These are phyloP conservation scores for Saxidomus purpurata DNA, from an alignment of 1,140 invertebrate species.

Conservation along the genomic window DNA sequence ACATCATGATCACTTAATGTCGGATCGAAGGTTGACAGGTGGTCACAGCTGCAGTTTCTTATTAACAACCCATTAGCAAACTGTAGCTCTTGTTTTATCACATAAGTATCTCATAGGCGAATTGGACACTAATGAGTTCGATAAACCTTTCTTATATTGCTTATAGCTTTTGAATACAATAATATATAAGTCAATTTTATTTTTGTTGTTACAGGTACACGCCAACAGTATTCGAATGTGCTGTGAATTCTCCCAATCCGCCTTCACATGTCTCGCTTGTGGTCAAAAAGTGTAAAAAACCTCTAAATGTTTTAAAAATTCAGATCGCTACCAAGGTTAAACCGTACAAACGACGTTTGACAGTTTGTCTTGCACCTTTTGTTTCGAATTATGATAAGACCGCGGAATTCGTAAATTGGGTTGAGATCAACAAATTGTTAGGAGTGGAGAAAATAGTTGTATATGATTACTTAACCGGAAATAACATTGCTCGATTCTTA, in stretches of 20 bases:
- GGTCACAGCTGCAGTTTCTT: no score
- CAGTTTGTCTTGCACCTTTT: neutral
- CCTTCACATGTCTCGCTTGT: neutral
- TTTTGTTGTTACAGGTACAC: neutral
- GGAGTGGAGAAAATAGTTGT: slow-evolving; percentile 96
- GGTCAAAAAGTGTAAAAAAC: neutral
- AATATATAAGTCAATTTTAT: no score
- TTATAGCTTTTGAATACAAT: no score
- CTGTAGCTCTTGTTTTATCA: no score
- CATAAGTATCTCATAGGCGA: no score
- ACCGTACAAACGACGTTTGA: neutral
- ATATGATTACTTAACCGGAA: slow-evolving; percentile 96
- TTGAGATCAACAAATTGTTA: neutral
- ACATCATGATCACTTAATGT: no score
- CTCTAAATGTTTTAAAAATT: neutral
- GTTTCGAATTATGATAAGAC: neutral
- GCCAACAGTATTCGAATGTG: neutral
- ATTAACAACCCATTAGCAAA: no score
- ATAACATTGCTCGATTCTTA: slow-evolving; percentile 90
- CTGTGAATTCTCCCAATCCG: neutral
- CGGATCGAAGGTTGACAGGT: no score
- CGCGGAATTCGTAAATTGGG: neutral
- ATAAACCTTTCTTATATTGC: no score
- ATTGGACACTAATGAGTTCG: no score
- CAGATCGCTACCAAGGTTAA: neutral